Percentiles rank a stretch among this genome's conserved stretches.
phyloP scores from a whole-genome alignment of 2,113 vertebrate genomes.

The Oenanthe oenanthe region DNA sequence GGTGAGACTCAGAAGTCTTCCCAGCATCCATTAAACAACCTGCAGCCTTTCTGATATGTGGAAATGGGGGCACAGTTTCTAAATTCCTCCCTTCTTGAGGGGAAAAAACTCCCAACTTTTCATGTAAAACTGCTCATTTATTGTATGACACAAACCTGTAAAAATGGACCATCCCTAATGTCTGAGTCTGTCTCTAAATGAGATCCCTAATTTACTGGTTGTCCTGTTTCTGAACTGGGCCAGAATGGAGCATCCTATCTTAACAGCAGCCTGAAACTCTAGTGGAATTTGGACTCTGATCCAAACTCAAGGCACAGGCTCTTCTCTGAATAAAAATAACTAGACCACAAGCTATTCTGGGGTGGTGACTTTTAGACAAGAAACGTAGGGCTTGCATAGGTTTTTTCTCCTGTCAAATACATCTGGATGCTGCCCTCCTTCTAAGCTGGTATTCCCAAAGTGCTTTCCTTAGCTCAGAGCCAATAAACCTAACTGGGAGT shows the following conservation, averaged over 20 bases:
- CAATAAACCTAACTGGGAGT: not conserved
- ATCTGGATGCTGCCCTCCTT: not conserved
- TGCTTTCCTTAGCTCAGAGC: not conserved
- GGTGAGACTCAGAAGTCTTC: not conserved
- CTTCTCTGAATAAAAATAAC: slow-evolving; percentile 61
- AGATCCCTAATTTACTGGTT: not conserved
- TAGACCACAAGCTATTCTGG: slow-evolving; percentile 54
- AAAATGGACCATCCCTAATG: not conserved
- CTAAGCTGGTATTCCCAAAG: not conserved
- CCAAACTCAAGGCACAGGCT: slow-evolving; percentile 43
- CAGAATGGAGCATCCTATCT: slow-evolving; percentile 46
- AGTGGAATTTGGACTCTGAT: slow-evolving; percentile 8
- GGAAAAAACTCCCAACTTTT: not conserved
- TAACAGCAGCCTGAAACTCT: slow-evolving; percentile 29
- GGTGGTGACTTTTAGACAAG: slow-evolving; percentile 46
- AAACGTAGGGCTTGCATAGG: not conserved
- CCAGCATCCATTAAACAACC: not conserved
- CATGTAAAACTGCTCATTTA: not conserved
- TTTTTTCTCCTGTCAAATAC: slow-evolving; percentile 7
- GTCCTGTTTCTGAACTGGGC: not conserved
- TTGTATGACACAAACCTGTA: not conserved
- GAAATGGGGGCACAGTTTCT: not conserved
- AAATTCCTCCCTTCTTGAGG: not conserved
- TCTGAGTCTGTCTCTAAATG: not conserved
- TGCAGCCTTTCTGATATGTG: not conserved